A percentile compares a stretch with the other conserved stretches of the same genome.
These are phyloP conservation scores for Aradus depressus DNA, from an alignment of 2,888 invertebrate genomes.

Conservation along the genomic window DNA sequence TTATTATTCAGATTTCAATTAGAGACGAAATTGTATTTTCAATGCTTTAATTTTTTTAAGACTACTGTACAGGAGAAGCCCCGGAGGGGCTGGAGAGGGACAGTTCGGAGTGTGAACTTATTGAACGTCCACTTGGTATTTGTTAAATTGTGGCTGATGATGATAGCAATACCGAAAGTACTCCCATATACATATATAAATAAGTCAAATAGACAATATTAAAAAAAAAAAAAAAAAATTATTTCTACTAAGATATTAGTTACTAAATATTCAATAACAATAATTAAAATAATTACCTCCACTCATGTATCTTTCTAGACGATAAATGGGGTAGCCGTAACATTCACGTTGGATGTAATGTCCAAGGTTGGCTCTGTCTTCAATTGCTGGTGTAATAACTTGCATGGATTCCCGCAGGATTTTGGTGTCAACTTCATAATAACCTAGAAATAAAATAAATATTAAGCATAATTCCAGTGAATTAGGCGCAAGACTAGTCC, in stretches of 20 bases:
- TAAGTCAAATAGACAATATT: not conserved
- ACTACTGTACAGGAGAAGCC: no score
- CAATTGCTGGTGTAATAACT: constrained; percentile 58
- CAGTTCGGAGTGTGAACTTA: no score
- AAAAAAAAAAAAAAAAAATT: constrained; percentile 6
- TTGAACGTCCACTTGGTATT: no score
- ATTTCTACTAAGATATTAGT: constrained; percentile 1
- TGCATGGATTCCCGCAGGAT: constrained; percentile 64
- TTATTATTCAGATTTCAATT: no score
- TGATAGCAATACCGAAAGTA: not conserved
- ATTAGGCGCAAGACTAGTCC: no score
- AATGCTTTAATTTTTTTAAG: no score
- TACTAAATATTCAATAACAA: no score
- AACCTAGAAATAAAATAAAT: constrained; percentile 38
- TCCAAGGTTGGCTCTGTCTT: constrained; percentile 51
- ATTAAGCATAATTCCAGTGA: constrained; percentile 25
- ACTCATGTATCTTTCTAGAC: constrained; percentile 53
- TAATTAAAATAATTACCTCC: constrained; percentile 47
- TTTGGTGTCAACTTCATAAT: constrained; percentile 70
- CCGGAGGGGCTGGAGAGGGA: no score
- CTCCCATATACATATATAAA: not conserved
- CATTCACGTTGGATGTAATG: constrained; percentile 61
- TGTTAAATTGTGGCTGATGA: no score
- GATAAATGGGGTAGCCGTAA: constrained; percentile 56
- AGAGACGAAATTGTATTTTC: no score